Percentiles rank a stretch among this genome's conserved stretches.
phyloP scores from a whole-genome alignment of 2,113 vertebrate species.

The Syngnathus scovelli region DNA sequence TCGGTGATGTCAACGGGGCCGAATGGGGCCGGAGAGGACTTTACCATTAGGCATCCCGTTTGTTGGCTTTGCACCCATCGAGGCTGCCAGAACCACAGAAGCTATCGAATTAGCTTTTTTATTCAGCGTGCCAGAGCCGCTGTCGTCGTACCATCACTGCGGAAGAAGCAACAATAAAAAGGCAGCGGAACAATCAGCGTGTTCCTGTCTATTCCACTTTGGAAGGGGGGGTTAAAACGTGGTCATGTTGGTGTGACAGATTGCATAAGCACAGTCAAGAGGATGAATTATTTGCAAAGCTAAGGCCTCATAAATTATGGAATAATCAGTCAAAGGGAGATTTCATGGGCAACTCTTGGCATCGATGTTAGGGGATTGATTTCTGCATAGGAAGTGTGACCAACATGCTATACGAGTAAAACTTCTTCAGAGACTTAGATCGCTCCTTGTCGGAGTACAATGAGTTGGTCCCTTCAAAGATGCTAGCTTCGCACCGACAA shows the following conservation, averaged over 20 bases:
- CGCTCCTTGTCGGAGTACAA: not conserved
- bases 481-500: not conserved
- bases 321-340: conserved; percentile 5
- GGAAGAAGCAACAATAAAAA: not conserved
- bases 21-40: not conserved
- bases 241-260: conserved; percentile 1
- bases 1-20: conserved; percentile 17
- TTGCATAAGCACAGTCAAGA: not conserved
- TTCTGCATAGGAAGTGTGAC: conserved; percentile 15
- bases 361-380: conserved; percentile 32
- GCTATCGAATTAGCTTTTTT: not conserved
- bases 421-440: not conserved
- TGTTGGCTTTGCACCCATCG: not conserved
- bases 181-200: not conserved
- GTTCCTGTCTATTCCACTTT: not conserved
- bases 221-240: not conserved
- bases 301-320: not conserved
- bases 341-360: conserved; percentile 22
- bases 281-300: conserved; percentile 16
- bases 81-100: not conserved
- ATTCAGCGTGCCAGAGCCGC: not conserved
- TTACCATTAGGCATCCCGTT: not conserved
- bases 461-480: not conserved
- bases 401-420: not conserved
- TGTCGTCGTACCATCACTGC: not conserved